Evolutionary conservation across 2,888 invertebrate species (phyloP).

Genomic region (Xanthia togata): DNA sequence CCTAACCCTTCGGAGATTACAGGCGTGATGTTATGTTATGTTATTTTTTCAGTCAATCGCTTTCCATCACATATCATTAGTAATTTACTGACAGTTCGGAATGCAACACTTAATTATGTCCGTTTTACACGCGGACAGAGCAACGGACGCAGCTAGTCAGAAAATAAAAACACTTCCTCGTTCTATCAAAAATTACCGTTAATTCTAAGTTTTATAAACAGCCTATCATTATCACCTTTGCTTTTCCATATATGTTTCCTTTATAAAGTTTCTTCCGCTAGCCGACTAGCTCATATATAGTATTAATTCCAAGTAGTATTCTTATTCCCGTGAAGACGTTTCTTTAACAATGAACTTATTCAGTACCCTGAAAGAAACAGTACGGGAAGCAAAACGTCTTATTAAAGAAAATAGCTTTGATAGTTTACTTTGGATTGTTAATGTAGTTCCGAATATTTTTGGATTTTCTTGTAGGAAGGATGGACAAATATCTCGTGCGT

Average conservation of each 20-base stretch:
- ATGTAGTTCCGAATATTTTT: conserved; percentile 72
- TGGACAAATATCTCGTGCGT: conserved; percentile 70
- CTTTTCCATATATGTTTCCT: neutral
- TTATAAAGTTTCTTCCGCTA: neutral
- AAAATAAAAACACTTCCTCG: conserved; percentile 1
- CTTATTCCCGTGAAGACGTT: neutral
- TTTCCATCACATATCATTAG: neutral
- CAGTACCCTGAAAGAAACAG: conserved; percentile 43
- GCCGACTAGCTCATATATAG: neutral
- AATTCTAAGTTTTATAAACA: conserved; percentile 37
- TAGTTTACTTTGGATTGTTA: conserved; percentile 77
- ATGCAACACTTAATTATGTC: too few species aligned
- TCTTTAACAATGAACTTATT: conserved; percentile 59
- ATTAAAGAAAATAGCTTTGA: conserved; percentile 72
- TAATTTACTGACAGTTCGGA: neutral
- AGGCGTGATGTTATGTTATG: too few species aligned
- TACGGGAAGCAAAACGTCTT: conserved; percentile 60
- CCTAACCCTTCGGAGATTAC: too few species aligned
- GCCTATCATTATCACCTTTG: conserved; percentile 30
- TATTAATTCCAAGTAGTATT: neutral
- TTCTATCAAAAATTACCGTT: neutral
- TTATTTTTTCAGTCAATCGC: too few species aligned
- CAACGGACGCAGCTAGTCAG: neutral
- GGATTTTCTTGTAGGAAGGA: conserved; percentile 76
- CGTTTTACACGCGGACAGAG: neutral